Conservation (phyloP, 2,113 vertebrate species). For the Rhinolophus sinicus region DNA sequence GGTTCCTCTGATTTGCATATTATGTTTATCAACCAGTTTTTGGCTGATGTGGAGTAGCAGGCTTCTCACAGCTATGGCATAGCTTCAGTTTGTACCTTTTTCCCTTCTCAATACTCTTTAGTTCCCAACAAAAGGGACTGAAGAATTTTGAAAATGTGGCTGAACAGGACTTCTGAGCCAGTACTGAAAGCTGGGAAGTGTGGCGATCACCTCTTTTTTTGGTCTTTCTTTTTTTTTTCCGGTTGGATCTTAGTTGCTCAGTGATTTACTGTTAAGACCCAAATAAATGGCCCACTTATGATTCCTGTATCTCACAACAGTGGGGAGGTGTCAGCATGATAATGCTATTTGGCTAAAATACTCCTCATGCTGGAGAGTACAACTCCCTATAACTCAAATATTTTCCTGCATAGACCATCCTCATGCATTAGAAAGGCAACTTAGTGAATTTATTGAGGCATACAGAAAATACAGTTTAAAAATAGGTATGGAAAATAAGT, state of each 20-base stretch:
- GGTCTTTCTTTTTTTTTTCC: background rate
- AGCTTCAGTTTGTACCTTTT: background rate
- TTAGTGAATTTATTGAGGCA: background rate
- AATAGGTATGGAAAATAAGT: background rate
- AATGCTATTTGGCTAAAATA: background rate
- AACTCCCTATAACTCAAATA: background rate
- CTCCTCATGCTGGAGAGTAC: background rate
- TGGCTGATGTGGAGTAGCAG: background rate
- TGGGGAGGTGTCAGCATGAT: background rate
- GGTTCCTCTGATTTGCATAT: background rate
- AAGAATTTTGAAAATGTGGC: background rate
- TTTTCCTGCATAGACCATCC: background rate
- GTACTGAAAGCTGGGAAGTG: background rate
- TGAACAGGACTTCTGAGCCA: background rate
- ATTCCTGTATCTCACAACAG: background rate
- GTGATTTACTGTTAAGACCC: background rate
- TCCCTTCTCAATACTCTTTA: background rate
- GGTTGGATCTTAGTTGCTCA: background rate
- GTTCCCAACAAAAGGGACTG: background rate
- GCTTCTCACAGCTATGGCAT: background rate
- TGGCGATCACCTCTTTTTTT: background rate
- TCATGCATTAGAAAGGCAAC: background rate
- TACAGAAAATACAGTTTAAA: background rate
- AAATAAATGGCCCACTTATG: background rate
- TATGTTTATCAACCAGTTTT: background rate